Conservation (phyloP, 2,888 invertebrate genomes). For the Patella ulyssiponensis region DNA sequence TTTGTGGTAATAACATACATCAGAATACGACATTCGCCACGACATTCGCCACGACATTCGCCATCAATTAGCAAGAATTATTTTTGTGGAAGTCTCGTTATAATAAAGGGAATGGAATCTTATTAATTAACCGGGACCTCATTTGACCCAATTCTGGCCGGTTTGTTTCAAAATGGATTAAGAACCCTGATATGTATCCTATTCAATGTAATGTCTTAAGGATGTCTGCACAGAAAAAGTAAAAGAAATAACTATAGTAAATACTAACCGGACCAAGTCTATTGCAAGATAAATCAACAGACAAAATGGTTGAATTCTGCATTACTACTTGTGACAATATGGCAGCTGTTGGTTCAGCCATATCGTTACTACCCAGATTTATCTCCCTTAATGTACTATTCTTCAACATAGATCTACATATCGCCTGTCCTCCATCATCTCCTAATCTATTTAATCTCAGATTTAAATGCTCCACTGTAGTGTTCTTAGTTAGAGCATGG, state of each 20-base stretch:
- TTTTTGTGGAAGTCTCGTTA: no score
- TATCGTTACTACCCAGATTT: conserved; percentile 70
- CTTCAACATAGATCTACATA: conserved; percentile 67
- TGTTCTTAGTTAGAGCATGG: conserved; percentile 71
- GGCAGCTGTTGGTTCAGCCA: conserved; percentile 70
- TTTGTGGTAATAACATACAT: no score
- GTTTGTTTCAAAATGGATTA: no score
- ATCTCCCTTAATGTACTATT: conserved; percentile 67
- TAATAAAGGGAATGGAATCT: no score
- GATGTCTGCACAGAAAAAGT: neutral
- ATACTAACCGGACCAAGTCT: conserved; percentile 69
- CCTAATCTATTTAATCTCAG: conserved; percentile 69
- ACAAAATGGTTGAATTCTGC: conserved; percentile 64
- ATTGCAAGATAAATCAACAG: conserved; percentile 71
- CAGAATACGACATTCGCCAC: no score
- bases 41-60: no score
- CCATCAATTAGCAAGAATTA: no score
- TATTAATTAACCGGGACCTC: no score
- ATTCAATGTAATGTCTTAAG: neutral
- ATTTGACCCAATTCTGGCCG: no score
- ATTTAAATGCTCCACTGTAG: conserved; percentile 63
- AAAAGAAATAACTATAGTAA: neutral
- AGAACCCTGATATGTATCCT: neutral
- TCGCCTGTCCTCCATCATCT: conserved; percentile 72
- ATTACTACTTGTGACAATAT: conserved; percentile 68